phyloP scores from a whole-genome alignment of 1,140 invertebrate genomes.

The Macrotrachela quadricornifera region DNA sequence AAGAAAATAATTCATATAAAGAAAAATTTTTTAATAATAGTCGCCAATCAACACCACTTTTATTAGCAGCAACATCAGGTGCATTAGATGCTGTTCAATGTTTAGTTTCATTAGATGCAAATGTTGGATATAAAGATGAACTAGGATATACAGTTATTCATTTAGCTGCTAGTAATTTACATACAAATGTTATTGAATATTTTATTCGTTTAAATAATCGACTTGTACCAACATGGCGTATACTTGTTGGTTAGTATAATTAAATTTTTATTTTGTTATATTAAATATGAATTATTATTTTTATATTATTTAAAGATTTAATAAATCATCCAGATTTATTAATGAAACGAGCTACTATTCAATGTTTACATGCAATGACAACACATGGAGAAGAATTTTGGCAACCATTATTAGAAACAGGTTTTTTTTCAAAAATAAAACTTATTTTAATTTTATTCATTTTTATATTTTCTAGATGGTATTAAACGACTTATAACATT shows the following conservation, averaged over 20 bases:
- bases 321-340: conserved; percentile 12
- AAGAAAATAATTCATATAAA: not conserved
- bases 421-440: conserved; percentile 10
- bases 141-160: conserved; percentile 23
- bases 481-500: conserved; percentile 13
- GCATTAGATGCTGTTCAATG: conserved; percentile 21
- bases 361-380: conserved; percentile 26
- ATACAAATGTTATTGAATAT: conserved; percentile 27
- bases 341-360: conserved; percentile 24
- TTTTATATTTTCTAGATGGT: conserved; percentile 13
- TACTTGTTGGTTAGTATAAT: conserved; percentile 23
- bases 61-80: conserved; percentile 25
- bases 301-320: conserved; percentile 15
- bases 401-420: conserved; percentile 23
- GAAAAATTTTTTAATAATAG: conserved; percentile 11
- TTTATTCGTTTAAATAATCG: conserved; percentile 22
- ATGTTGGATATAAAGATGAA: conserved; percentile 15
- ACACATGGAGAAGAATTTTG: conserved; percentile 20
- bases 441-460: not conserved
- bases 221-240: conserved; percentile 22
- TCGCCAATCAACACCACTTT: conserved; percentile 19
- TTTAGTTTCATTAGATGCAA: conserved; percentile 19
- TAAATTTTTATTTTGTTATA: not conserved
- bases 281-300: not conserved
- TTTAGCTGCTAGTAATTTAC: conserved; percentile 21